phyloP scores from a whole-genome alignment of 2,113 vertebrate genomes.

The Cranoglanis bouderius region DNA sequence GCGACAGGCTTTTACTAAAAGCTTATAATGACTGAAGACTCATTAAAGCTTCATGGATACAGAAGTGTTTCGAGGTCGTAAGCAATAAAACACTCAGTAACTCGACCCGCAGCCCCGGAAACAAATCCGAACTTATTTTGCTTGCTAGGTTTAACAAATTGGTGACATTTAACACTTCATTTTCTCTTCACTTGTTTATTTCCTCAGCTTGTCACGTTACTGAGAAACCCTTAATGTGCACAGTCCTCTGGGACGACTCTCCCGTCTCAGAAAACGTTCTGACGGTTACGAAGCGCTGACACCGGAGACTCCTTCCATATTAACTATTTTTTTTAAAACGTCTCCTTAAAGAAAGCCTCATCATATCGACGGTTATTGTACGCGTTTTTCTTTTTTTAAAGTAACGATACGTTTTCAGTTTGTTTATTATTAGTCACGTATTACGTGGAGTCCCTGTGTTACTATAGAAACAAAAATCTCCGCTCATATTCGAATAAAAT shows the following conservation, averaged over 20 bases:
- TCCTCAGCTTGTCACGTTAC: background rate
- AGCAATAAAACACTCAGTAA: background rate
- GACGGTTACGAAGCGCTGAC: background rate
- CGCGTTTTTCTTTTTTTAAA: background rate
- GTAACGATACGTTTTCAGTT: background rate
- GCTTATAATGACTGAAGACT: background rate
- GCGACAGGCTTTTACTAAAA: constrained; percentile 32
- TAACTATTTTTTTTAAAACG: too few species aligned
- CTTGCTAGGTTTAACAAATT: background rate
- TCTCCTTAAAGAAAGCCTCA: background rate
- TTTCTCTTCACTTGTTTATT: background rate
- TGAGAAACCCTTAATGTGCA: background rate
- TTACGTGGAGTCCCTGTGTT: background rate
- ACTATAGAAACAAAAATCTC: background rate
- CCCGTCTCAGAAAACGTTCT: background rate
- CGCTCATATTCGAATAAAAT: background rate
- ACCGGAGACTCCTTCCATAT: background rate
- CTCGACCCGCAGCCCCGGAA: background rate
- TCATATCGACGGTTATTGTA: background rate
- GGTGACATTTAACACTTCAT: background rate
- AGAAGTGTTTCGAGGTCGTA: background rate
- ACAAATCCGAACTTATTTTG: background rate
- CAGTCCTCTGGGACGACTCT: too few species aligned
- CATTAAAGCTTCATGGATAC: constrained; percentile 10
- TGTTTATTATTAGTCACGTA: background rate